phyloP scores from a whole-genome alignment of 2,113 vertebrate genomes.

The Ameiurus melas region DNA sequence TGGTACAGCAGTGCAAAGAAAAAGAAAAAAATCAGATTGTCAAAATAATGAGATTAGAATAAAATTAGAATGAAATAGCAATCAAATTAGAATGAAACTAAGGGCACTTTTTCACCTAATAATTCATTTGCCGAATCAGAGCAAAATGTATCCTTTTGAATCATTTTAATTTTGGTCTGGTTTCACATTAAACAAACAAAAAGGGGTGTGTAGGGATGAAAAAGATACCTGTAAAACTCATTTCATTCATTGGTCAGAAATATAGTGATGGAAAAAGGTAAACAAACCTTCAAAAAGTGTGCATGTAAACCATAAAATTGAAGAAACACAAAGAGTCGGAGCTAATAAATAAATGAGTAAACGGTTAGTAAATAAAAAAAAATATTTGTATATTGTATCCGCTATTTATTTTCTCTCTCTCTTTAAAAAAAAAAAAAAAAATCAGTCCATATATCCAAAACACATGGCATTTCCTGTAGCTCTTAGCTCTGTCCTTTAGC shows the following conservation, averaged over 20 bases:
- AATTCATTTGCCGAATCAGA: neutral
- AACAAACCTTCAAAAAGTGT: neutral
- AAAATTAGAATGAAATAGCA: neutral
- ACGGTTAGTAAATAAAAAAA: neutral
- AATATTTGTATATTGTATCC: neutral
- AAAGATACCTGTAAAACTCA: neutral
- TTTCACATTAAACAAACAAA: neutral
- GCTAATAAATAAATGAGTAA: neutral
- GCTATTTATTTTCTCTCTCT: neutral
- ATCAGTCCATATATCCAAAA: neutral
- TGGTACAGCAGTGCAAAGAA: neutral
- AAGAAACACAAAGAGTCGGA: neutral
- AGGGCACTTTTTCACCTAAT: neutral
- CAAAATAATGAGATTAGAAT: neutral
- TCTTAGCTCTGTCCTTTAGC: neutral
- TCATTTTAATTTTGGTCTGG: neutral
- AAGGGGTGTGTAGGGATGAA: no score
- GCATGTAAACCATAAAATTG: neutral
- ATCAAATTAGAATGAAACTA: neutral
- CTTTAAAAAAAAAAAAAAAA: no score
- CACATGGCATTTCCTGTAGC: neutral
- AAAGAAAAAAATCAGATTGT: neutral
- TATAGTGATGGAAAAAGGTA: neutral
- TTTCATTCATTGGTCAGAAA: neutral
- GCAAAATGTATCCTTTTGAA: neutral